Percentiles rank a stretch among this genome's conserved stretches.
These are phyloP conservation scores for Triplophysa siluroides DNA, from an alignment of 2,113 vertebrate species.

Conservation along the genomic window DNA sequence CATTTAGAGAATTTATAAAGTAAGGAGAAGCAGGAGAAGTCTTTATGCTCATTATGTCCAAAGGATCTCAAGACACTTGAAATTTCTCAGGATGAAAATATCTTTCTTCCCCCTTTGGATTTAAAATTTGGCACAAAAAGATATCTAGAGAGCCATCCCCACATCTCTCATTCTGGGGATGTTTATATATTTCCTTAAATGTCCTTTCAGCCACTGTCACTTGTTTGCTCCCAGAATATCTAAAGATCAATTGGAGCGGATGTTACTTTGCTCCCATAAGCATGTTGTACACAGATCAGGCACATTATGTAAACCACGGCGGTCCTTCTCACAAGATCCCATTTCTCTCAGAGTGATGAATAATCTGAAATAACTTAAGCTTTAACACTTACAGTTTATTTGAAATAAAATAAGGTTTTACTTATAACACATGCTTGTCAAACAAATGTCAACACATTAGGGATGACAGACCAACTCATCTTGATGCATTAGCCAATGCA, in stretches of 20 bases:
- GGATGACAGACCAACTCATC: background rate
- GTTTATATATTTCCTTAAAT: slow-evolving; percentile 47
- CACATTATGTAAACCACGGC: slow-evolving; percentile 7
- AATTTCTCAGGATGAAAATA: slow-evolving; percentile 52
- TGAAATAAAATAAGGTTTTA: background rate
- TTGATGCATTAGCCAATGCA: background rate
- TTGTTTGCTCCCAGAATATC: slow-evolving; percentile 44
- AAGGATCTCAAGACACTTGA: slow-evolving; percentile 44
- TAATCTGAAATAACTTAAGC: background rate
- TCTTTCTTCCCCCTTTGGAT: slow-evolving; percentile 40
- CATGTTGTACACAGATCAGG: slow-evolving; percentile 38
- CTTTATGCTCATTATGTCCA: slow-evolving; percentile 24
- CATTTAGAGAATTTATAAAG: background rate
- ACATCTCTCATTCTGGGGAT: slow-evolving; percentile 17
- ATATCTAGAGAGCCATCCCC: slow-evolving; percentile 46
- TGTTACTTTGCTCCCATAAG: slow-evolving; percentile 34
- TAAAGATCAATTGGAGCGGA: slow-evolving; percentile 35
- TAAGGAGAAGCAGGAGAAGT: background rate
- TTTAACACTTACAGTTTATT: background rate
- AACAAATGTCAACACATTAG: background rate
- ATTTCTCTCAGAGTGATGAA: slow-evolving; percentile 31
- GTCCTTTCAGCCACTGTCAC: slow-evolving; percentile 34
- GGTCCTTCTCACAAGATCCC: background rate
- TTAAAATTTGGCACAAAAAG: slow-evolving; percentile 35
- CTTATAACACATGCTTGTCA: slow-evolving; percentile 8